phyloP scores from a whole-genome alignment of 1,140 invertebrate genomes.

The Arion vulgaris region DNA sequence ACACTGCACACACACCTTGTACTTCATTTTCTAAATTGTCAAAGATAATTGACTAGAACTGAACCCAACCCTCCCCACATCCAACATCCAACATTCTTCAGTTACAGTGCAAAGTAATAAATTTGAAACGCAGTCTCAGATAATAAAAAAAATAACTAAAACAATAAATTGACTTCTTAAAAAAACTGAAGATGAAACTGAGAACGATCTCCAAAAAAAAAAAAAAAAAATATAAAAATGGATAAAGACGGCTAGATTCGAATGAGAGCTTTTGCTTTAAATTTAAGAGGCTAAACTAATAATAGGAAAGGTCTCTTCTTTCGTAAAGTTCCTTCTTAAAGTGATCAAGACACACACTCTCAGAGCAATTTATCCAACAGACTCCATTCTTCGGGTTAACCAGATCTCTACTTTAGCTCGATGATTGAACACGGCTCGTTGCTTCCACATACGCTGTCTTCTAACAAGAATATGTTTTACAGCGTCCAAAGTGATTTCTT shows the following conservation, averaged over 20 bases:
- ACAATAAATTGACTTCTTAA: too few relatives aligned
- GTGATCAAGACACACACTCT: conserved; percentile 9
- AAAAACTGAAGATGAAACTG: too few relatives aligned
- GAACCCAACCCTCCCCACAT: too few relatives aligned
- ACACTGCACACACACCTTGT: too few relatives aligned
- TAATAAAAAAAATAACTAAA: too few relatives aligned
- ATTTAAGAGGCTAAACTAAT: neutral
- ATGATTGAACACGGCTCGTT: neutral
- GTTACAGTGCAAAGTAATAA: too few relatives aligned
- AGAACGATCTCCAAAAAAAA: too few relatives aligned
- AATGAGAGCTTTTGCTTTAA: neutral
- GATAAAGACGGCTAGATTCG: neutral
- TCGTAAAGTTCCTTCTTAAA: neutral
- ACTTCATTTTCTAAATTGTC: too few relatives aligned
- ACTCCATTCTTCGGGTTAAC: conserved; percentile 1
- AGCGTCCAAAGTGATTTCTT: conserved; percentile 27
- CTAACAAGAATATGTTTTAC: conserved; percentile 26
- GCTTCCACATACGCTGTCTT: conserved; percentile 1
- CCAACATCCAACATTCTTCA: too few relatives aligned
- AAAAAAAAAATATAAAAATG: too few relatives aligned
- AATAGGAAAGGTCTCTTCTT: neutral
- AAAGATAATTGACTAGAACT: too few relatives aligned
- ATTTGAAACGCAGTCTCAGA: too few relatives aligned
- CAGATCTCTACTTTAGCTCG: conserved; percentile 3
- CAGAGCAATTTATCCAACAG: neutral